These are phyloP conservation scores for Acanthaster planci DNA, from an alignment of 35 echinoderm and acorn worm genomes.

Conservation along the genomic window DNA sequence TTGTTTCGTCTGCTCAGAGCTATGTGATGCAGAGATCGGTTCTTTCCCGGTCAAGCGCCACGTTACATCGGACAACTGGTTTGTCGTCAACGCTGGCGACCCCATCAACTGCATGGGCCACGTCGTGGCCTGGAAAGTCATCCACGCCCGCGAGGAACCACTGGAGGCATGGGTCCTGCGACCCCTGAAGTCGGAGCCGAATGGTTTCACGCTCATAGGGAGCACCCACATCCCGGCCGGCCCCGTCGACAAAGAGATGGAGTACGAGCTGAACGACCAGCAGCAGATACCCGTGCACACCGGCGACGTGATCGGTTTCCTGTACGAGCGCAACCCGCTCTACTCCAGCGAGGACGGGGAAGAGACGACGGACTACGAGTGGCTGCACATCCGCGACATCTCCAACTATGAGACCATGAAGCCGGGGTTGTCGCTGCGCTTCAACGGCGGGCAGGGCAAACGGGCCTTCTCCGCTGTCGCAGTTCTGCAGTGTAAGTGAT, in stretches of 20 bases:
- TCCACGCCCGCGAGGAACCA: neutral
- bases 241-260: neutral
- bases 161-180: constrained; percentile 5
- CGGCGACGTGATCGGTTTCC: neutral
- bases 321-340: constrained; percentile 12
- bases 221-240: neutral
- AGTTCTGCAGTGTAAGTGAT: neutral
- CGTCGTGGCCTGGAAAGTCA: neutral
- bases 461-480: constrained; percentile 6
- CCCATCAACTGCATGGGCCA: neutral
- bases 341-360: constrained; percentile 4
- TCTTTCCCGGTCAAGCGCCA: neutral
- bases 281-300: constrained; percentile 1
- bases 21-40: constrained; percentile 9
- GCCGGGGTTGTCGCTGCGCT: neutral
- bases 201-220: neutral
- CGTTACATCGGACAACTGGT: constrained; percentile 20
- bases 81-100: neutral
- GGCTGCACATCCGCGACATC: constrained; percentile 14
- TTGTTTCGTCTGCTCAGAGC: neutral
- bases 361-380: constrained; percentile 1
- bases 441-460: neutral
- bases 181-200: neutral
- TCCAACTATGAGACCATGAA: neutral
- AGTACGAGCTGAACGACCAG: neutral